phyloP scores from a whole-genome alignment of 2,888 invertebrate species.

The Hesperia comma region DNA sequence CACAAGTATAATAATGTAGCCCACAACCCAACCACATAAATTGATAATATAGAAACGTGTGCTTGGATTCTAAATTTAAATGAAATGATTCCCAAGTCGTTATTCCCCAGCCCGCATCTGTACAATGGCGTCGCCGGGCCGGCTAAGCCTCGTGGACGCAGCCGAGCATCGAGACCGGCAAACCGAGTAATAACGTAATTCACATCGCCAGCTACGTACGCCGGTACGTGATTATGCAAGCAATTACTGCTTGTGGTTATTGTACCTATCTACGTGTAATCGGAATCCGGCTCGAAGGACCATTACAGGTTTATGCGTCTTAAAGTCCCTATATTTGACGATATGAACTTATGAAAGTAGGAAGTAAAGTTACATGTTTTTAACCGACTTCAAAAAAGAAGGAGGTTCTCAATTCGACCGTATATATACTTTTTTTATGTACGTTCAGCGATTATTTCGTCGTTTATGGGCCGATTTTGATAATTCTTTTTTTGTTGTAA shows the following conservation, averaged over 20 bases:
- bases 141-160: background rate
- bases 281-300: conserved; percentile 7
- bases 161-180: background rate
- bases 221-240: conserved; percentile 8
- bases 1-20: too few species aligned
- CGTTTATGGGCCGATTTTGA: too few species aligned
- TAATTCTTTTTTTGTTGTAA: too few species aligned
- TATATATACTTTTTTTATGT: too few species aligned
- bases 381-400: too few species aligned
- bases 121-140: background rate
- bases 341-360: background rate
- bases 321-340: background rate
- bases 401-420: too few species aligned
- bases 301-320: background rate
- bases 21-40: too few species aligned
- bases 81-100: background rate
- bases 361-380: too few species aligned
- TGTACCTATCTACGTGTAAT: conserved; percentile 5
- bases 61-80: background rate
- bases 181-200: conserved; percentile 8
- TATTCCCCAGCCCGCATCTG: background rate
- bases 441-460: too few species aligned
- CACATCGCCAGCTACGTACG: background rate
- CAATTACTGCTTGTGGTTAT: conserved; percentile 9
- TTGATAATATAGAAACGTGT: background rate